Conservation (phyloP, 1,140 invertebrate species). For the Sesamia nonagrioides region DNA sequence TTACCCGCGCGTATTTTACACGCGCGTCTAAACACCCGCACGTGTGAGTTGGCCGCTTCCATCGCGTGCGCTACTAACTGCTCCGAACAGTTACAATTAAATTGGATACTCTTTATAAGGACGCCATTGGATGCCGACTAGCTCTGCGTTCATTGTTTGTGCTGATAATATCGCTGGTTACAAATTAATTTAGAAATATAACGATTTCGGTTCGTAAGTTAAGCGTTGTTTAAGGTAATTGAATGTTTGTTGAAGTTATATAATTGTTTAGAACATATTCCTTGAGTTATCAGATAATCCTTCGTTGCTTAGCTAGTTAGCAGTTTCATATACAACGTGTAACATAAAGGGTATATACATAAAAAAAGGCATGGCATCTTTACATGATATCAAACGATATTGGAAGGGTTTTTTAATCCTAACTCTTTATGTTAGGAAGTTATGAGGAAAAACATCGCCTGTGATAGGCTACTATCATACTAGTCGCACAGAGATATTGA, state of each 20-base stretch:
- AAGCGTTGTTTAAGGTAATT: conserved; percentile 20
- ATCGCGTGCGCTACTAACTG: conserved; percentile 54
- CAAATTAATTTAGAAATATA: conserved; percentile 57
- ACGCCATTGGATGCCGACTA: conserved; percentile 46
- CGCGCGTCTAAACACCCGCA: conserved; percentile 32
- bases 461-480: too few species aligned
- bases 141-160: conserved; percentile 43
- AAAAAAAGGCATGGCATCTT: too few species aligned
- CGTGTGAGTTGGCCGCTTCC: conserved; percentile 18
- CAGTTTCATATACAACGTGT: too few species aligned
- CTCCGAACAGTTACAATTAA: conserved; percentile 54
- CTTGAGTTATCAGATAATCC: background rate
- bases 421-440: too few species aligned
- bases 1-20: background rate
- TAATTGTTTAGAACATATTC: background rate
- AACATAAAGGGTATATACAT: too few species aligned
- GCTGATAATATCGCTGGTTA: conserved; percentile 46
- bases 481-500: too few species aligned
- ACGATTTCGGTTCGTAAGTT: conserved; percentile 44
- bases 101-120: conserved; percentile 55
- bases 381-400: too few species aligned
- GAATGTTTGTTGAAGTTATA: conserved; percentile 17
- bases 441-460: too few species aligned
- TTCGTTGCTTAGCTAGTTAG: background rate
- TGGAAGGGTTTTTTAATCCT: too few species aligned